Evolutionary conservation across 2,888 invertebrate genomes (phyloP).

Genomic region (Phyllotreta cruciferae): DNA sequence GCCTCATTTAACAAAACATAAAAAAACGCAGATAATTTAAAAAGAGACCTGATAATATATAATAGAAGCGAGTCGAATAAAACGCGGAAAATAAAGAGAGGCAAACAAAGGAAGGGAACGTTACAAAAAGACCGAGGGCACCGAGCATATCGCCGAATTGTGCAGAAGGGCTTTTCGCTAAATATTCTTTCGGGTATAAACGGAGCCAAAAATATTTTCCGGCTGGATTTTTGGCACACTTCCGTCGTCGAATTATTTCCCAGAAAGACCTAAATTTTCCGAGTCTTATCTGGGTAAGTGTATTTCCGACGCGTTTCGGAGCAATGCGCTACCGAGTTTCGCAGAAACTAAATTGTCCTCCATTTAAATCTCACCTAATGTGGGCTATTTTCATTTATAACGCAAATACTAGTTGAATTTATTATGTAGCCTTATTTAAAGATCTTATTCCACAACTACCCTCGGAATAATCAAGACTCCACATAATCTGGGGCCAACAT

Average conservation of each 20-base stretch:
- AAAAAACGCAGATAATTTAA: slow-evolving; percentile 27
- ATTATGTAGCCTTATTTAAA: too few relatives aligned
- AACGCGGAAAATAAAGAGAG: slow-evolving; percentile 30
- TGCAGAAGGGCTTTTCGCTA: slow-evolving; percentile 29
- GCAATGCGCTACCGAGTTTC: slow-evolving; percentile 3
- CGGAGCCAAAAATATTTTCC: slow-evolving; percentile 33
- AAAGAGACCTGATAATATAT: slow-evolving; percentile 30
- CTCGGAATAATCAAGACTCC: too few relatives aligned
- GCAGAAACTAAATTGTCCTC: background rate
- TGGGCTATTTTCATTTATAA: too few relatives aligned
- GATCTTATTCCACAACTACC: too few relatives aligned
- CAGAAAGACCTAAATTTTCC: slow-evolving; percentile 7
- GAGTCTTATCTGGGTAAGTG: slow-evolving; percentile 14
- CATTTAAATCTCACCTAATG: too few relatives aligned
- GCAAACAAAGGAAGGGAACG: slow-evolving; percentile 29
- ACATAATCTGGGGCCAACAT: too few relatives aligned
- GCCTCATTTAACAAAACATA: slow-evolving; percentile 29
- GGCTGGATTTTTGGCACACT: slow-evolving; percentile 22
- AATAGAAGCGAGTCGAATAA: slow-evolving; percentile 20
- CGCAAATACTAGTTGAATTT: too few relatives aligned
- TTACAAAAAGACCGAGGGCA: slow-evolving; percentile 31
- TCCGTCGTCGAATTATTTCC: slow-evolving; percentile 23
- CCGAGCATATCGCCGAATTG: slow-evolving; percentile 32
- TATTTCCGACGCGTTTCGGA: slow-evolving; percentile 10
- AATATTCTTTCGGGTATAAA: slow-evolving; percentile 21